Evolutionary conservation across 2,797 vertebrate genomes (phyloP), one percentile per base, ranked within the genome.

Genomic region (Myotis myotis): DNA sequence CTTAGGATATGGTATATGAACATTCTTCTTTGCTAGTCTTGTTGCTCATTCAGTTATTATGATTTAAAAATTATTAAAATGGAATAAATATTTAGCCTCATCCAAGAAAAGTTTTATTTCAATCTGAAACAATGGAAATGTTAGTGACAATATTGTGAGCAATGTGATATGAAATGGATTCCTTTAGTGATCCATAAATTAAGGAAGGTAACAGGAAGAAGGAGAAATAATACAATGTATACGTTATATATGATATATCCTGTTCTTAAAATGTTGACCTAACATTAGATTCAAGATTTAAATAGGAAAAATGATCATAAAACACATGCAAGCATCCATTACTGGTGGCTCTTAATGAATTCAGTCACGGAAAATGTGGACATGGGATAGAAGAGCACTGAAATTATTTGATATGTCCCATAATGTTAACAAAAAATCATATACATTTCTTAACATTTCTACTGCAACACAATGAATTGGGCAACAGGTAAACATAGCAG

Each of bases 391-490:
- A 53, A 38, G 72, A 74, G 6, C 95, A 87, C 88, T n/a, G 1
- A 89, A 95, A 96, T 66, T 41, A 94, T 94, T 97, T 53, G 96
- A 79, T 95, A 53, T 89, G 71, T 62, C 95, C 70, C 76, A 92
- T 60, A 97, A 89, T 95, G 82, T 93, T 98, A 96, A 96, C 92
- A 93, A 97, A 96, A 87, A 96, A 95, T 70, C 64, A 87, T 79
- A 89, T 96, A 93, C 95, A 60, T 95, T 92, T 82, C 81, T 95
- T 95, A 97, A 94, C 4, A 74, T 97, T 98, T 98, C 98, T 95
- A 96, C 22, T 78, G 82, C 85, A 97, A 94, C 89, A 95, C 82
- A 22, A 19, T 96, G 76, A 70, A 51, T 79, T 87, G 79, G 93
- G 55, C 80, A 95, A 91, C 79, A 94, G 55, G 96, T 97, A 97